A percentile compares a stretch with the other conserved stretches of the same genome.
phyloP scores from a whole-genome alignment of 2,113 vertebrate genomes.

The Natator depressus region DNA sequence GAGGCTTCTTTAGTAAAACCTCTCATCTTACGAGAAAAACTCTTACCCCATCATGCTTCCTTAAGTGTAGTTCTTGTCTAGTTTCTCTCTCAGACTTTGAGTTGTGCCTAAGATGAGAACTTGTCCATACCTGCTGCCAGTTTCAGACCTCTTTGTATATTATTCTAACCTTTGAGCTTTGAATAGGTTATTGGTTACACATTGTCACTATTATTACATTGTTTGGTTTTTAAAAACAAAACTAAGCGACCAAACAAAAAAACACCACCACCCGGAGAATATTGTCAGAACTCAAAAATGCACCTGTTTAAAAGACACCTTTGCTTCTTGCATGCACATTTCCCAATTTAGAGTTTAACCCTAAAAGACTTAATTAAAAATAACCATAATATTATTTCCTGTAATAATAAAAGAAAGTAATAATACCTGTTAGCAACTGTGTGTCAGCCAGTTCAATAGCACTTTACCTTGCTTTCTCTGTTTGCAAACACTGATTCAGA shows the following conservation, averaged over 20 bases:
- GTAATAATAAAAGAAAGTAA: neutral
- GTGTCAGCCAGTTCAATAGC: neutral
- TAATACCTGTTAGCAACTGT: neutral
- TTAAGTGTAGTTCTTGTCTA: neutral
- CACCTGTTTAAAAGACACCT: neutral
- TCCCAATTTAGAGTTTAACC: neutral
- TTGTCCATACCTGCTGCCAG: neutral
- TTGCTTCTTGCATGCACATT: neutral
- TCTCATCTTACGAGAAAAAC: neutral
- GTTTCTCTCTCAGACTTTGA: neutral
- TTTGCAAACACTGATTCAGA: neutral
- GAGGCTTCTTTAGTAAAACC: neutral
- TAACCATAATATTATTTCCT: neutral
- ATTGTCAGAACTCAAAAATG: neutral
- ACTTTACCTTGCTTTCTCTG: neutral
- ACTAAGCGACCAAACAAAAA: no score
- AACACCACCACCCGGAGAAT: neutral
- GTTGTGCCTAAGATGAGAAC: neutral
- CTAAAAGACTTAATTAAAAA: neutral
- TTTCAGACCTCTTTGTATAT: neutral
- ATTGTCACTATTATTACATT: no score
- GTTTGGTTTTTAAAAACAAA: neutral
- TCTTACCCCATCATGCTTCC: neutral
- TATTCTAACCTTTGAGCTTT: neutral
- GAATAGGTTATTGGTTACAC: no score